These are phyloP conservation scores for Sternotherus odoratus DNA, from an alignment of 2,797 vertebrate species.

Conservation along the genomic window DNA sequence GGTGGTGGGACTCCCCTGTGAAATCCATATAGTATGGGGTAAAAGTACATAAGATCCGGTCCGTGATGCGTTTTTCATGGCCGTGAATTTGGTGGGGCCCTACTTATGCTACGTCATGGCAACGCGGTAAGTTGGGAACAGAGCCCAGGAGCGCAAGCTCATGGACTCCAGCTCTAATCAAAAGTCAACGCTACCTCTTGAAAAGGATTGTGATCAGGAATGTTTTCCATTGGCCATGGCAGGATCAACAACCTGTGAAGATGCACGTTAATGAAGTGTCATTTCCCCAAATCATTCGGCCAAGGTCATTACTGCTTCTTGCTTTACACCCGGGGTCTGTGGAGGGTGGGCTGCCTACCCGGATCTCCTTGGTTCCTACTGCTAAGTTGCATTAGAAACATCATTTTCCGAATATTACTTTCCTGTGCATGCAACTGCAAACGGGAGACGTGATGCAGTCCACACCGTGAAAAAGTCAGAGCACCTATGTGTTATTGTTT, in stretches of 20 bases:
- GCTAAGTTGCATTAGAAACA: not conserved
- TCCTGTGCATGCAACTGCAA: not conserved
- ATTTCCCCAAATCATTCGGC: not conserved
- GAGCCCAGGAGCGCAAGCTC: not conserved
- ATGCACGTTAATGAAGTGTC: not conserved
- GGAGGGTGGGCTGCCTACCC: not conserved
- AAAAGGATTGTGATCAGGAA: not conserved
- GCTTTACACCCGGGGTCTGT: not conserved
- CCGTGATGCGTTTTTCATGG: no score
- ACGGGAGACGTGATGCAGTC: not conserved
- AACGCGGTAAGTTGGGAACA: not conserved
- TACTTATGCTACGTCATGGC: not conserved
- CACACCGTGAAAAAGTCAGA: not conserved
- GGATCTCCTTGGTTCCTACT: not conserved
- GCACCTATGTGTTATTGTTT: not conserved
- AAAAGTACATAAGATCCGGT: no score
- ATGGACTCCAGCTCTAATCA: no score
- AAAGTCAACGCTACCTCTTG: not conserved
- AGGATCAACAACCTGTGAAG: not conserved
- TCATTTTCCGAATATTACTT: not conserved
- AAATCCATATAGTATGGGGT: no score
- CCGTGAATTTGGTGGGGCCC: no score
- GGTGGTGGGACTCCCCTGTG: not conserved
- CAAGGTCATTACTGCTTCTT: not conserved
- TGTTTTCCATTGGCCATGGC: accelerated